Percentiles rank a stretch among this genome's conserved stretches.
These are phyloP conservation scores for Datnioides undecimradiatus DNA, from an alignment of 2,113 vertebrate species.

Conservation along the genomic window DNA sequence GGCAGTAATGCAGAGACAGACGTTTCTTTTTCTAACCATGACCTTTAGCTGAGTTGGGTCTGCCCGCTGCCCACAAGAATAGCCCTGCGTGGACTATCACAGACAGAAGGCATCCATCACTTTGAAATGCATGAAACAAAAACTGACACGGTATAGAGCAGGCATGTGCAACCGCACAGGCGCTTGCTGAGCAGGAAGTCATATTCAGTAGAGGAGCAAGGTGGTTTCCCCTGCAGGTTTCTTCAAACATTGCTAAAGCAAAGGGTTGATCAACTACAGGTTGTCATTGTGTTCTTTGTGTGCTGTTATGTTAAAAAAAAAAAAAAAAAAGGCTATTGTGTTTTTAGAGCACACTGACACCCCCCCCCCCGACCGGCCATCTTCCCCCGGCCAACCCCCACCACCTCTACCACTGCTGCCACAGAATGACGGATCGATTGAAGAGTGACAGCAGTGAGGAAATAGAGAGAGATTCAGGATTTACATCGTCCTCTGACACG, in stretches of 20 bases:
- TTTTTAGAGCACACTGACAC: conserved; percentile 59
- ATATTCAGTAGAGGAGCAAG: neutral
- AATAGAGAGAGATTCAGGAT: conserved; percentile 79
- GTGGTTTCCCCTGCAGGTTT: neutral
- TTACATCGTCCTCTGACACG: conserved; percentile 77
- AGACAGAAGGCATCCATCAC: conserved; percentile 51
- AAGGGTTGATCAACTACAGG: conserved; percentile 21
- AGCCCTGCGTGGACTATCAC: conserved; percentile 38
- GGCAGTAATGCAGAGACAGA: conserved; percentile 54
- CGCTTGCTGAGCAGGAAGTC: neutral
- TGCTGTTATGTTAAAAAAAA: conserved; percentile 53
- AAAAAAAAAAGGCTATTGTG: conserved; percentile 43
- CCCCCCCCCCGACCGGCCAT: no score
- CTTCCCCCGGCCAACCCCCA: conserved; percentile 13
- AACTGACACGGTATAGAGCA: neutral
- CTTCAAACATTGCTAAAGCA: neutral
- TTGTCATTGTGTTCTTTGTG: conserved; percentile 18
- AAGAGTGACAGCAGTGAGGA: conserved; percentile 74
- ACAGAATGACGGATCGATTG: conserved; percentile 75
- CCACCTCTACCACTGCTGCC: conserved; percentile 52
- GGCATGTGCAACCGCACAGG: neutral
- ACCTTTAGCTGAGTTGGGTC: conserved; percentile 71
- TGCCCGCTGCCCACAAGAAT: conserved; percentile 63
- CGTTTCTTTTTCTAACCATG: conserved; percentile 68
- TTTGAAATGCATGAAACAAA: conserved; percentile 39